Evolutionary conservation across 1,140 invertebrate species (phyloP).

Genomic region (Meloidogyne exigua): DNA sequence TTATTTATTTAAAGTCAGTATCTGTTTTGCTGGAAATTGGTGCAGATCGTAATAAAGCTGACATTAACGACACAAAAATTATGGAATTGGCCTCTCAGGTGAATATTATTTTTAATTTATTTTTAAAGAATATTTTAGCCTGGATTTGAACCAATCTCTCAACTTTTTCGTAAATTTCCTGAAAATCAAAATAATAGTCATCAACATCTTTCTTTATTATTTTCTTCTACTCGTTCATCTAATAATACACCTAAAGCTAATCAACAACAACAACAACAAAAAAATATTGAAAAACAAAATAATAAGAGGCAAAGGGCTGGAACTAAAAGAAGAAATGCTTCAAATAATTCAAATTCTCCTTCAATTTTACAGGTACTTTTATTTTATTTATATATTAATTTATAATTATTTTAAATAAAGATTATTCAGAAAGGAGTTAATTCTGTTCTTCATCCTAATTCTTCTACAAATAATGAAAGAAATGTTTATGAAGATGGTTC

Average conservation of each 20-base stretch:
- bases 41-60: conserved; percentile 18
- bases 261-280: not conserved
- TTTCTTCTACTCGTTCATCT: not conserved
- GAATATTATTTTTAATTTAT: not conserved
- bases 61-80: conserved; percentile 17
- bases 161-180: conserved; percentile 19
- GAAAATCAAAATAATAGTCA: conserved; percentile 12
- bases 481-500: conserved; percentile 1
- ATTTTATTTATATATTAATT: too few relatives aligned
- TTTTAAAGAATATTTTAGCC: not conserved
- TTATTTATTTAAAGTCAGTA: not conserved
- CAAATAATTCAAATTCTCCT: not conserved
- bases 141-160: conserved; percentile 6
- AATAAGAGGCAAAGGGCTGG: not conserved
- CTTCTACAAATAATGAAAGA: not conserved
- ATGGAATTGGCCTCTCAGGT: conserved; percentile 12
- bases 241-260: not conserved
- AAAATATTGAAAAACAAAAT: not conserved
- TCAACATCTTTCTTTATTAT: not conserved
- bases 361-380: conserved; percentile 5
- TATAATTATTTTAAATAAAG: not conserved
- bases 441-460: not conserved
- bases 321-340: not conserved
- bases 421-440: not conserved
- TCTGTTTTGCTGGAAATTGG: not conserved